Conservation (phyloP, 2,113 vertebrate genomes). For the Heterocephalus glaber region DNA sequence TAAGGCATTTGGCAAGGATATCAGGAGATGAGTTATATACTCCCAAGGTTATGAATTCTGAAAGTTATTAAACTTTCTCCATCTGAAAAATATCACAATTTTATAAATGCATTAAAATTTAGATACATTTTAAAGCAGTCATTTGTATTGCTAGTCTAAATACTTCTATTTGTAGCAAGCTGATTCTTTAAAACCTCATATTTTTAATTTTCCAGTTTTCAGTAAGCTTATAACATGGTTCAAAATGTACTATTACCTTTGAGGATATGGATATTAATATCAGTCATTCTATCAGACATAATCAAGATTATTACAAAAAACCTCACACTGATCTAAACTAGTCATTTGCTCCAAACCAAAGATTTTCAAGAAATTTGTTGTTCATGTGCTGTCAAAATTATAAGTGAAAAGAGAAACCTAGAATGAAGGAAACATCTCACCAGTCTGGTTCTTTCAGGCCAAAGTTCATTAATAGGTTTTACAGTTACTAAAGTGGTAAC, state of each 20-base stretch:
- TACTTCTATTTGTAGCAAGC: constrained; percentile 51
- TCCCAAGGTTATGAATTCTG: constrained; percentile 59
- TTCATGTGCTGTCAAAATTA: not conserved
- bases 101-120: constrained; percentile 67
- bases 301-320: constrained; percentile 17
- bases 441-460: not conserved
- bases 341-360: not conserved
- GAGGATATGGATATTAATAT: constrained; percentile 18
- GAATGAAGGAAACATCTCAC: not conserved
- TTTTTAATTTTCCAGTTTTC: constrained; percentile 63
- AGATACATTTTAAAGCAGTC: constrained; percentile 54
- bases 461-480: not conserved
- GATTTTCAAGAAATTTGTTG: not conserved
- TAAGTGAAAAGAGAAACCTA: not conserved
- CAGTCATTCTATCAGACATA: constrained; percentile 25
- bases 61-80: constrained; percentile 49
- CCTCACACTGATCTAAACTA: not conserved
- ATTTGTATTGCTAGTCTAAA: constrained; percentile 43
- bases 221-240: not conserved
- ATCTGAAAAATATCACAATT: constrained; percentile 59
- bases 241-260: constrained; percentile 38
- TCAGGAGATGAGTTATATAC: constrained; percentile 53
- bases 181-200: constrained; percentile 44
- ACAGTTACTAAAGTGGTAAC: not conserved
- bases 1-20: constrained; percentile 56